Conservation (phyloP, 2,797 vertebrate species). For the Peromyscus melanophrys region DNA sequence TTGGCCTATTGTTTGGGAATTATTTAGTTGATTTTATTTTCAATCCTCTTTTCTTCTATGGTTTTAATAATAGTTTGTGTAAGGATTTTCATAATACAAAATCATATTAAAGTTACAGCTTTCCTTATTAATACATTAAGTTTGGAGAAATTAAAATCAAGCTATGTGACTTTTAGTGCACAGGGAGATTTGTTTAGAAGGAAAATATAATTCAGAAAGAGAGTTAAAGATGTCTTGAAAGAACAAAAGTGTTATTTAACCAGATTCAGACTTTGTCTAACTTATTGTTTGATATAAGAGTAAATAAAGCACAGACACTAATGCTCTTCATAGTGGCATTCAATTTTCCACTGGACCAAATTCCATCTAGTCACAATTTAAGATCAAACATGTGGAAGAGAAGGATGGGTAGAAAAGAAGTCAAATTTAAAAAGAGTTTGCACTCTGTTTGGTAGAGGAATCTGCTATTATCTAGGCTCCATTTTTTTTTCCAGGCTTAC, state of each 20-base stretch:
- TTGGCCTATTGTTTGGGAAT: not conserved
- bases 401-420: not conserved
- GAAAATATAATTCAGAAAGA: not conserved
- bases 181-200: constrained; percentile 19
- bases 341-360: not conserved
- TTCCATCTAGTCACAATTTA: not conserved
- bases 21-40: constrained; percentile 54
- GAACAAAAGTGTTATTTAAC: not conserved
- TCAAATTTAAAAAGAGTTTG: not conserved
- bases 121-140: not conserved
- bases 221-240: not conserved
- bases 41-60: not conserved
- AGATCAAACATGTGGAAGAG: not conserved
- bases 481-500: not conserved
- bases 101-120: constrained; percentile 36
- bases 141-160: constrained; percentile 36
- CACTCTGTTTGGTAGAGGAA: not conserved
- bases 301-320: constrained; percentile 8
- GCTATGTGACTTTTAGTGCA: not conserved
- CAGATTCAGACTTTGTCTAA: not conserved
- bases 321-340: not conserved
- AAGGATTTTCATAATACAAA: constrained; percentile 28
- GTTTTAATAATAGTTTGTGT: constrained; percentile 19
- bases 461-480: not conserved
- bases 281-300: not conserved